Base-by-base conservation (phyloP, 2,797 vertebrate genomes). In the Fringilla coelebs region DNA sequence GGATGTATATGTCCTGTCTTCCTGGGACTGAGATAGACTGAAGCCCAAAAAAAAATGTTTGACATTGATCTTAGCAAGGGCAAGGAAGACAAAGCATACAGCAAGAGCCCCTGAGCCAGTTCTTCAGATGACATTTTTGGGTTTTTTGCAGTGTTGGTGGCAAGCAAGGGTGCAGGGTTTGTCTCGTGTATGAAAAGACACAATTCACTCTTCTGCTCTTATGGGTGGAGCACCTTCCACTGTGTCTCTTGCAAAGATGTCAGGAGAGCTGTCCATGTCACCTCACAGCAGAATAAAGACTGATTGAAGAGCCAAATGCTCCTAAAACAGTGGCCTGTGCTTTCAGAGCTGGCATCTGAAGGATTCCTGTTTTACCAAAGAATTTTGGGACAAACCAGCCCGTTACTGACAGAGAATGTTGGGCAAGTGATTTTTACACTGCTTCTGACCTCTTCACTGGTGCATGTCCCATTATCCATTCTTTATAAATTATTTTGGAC, bases 381-480 rank as follows among this genome's bases (percentile, higher is more conserved):
- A 31, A 6, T 4, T 34, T 52, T 83, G 61, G 11, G 28, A 51
- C 34, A 85, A 66, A 25, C 15, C 7, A 72, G 41, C 10, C 38
- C 45, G 7, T 32, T 51, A 29, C 36, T 9, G 17, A 7, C 40
- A 60, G 43, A 16, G 16, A 62, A 34, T 29, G 19, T 26, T 73
- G 49, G 40, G 16, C 40, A 66, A 68, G 31, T 41, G 72, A 17
- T 79, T 84, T 76, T 95, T 73, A 34, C 5, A 12, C n/a, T 76
- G 40, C n/a, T 72, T 57, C 66, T 72, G 70, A 49, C 22, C 4
- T 73, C 32, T 70, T 79, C 40, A 17, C 71, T 82, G 48, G 31
- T 0, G 0, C 6, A 3, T 17, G 22, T 55, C n/a, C 43, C 21
- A 5, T 49, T 41, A 17, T 49, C 46, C 1, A 0, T 60, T 58